Evolutionary conservation across 2,113 vertebrate genomes (phyloP), one percentile per base, ranked within the genome.

Genomic region (Agelaius tricolor): DNA sequence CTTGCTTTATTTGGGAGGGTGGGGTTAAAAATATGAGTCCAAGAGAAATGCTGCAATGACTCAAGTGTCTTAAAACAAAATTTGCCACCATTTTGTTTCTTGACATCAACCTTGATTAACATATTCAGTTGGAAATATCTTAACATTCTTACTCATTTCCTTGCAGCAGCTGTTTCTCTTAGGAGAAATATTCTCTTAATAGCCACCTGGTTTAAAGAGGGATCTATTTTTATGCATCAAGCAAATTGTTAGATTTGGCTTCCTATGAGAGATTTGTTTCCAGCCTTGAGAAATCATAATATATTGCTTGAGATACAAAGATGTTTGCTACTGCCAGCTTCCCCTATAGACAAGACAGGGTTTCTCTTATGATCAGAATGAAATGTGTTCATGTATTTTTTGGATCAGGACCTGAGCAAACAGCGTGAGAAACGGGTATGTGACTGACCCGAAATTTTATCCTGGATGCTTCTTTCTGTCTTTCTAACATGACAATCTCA

Each of bases 1-100:
- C 1, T n/a, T 80, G 44, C 1, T 7, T 30, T 46, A 28, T 55
- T 47, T 6, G 18, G 6, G 5, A 23, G 3, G 2, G 0, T 20
- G 4, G 3, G 28, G 4, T 3, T 55, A 54, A 89, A 85, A 94
- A 33, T 12, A 46, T 0, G 2, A 84, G 47, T 44, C 20, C 18
- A 72, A 47, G 27, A 71, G 35, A 72, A 82, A 77, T 1, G 28
- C 7, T 10, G 10, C 7, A 71, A 18, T 9, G 4, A 19, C 30
- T 77, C 20, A 33, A n/a, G 23, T 27, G 6, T 49, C 87, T 59
- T 47, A 67, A 79, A 87, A 54, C 4, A 82, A 85, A 87, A 83
- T 15, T 19, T 10, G 30, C 2, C n/a, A 49, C 11, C 17, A 10
- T 59, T 85, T 51, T 52, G 46, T 30, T 39, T 26, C 14, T 73